These are phyloP conservation scores for Kradibia gibbosae DNA, from an alignment of 1,140 invertebrate species.

Conservation along the genomic window DNA sequence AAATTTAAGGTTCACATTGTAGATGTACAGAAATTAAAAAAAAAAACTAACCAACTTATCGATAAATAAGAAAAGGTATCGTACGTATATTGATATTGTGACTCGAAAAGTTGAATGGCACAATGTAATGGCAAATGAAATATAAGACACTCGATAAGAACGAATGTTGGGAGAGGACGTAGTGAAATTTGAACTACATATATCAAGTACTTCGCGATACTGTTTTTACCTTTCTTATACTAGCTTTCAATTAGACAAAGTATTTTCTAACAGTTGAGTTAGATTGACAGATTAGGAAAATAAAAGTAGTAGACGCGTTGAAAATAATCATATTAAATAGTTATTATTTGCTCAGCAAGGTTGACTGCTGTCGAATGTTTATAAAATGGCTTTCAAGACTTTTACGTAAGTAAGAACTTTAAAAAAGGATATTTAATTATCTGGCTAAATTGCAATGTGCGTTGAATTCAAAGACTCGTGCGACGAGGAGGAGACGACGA, in stretches of 20 bases:
- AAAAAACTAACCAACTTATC: too few species aligned
- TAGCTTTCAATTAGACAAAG: not conserved
- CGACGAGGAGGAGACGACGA: too few species aligned
- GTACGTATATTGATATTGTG: not conserved
- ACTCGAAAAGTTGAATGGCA: conserved; percentile 1
- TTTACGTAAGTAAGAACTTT: too few species aligned
- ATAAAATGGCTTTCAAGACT: too few species aligned
- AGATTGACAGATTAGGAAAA: not conserved
- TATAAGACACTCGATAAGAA: conserved; percentile 1
- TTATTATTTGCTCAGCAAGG: too few species aligned
- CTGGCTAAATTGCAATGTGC: too few species aligned
- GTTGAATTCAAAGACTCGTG: too few species aligned
- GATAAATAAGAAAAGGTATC: conserved; percentile 2
- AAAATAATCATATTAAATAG: too few species aligned
- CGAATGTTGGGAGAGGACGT: not conserved
- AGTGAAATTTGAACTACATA: not conserved
- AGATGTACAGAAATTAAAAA: not conserved
- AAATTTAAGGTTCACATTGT: not conserved
- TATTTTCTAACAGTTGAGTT: not conserved
- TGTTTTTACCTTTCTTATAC: not conserved
- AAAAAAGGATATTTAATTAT: too few species aligned
- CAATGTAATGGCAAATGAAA: conserved; percentile 1
- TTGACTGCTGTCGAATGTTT: too few species aligned
- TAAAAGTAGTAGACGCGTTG: too few species aligned
- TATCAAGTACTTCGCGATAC: not conserved